Conservation (phyloP, 2,888 invertebrate genomes). For the Andrena trimmerana region DNA sequence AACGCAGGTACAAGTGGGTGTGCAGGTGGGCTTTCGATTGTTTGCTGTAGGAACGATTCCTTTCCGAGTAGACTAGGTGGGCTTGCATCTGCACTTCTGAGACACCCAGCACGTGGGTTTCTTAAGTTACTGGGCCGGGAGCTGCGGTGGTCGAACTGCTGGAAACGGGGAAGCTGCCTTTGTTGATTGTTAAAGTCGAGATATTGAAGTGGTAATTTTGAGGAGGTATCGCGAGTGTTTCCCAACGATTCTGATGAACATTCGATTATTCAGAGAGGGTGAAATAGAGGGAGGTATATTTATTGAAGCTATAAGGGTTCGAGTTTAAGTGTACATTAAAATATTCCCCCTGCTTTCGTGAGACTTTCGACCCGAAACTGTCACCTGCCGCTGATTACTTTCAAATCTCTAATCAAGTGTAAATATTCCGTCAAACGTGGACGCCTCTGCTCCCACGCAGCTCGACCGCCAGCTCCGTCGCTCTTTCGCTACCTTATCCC, state of each 20-base stretch:
- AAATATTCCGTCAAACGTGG: conserved; percentile 24
- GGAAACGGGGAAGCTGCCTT: neutral
- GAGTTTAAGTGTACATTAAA: neutral
- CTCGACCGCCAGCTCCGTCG: neutral
- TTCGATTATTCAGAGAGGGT: neutral
- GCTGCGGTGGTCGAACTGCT: neutral
- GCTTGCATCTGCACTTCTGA: neutral
- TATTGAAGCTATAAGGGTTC: neutral
- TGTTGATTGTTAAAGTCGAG: conserved; percentile 1
- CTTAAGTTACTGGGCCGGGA: neutral
- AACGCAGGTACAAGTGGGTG: neutral
- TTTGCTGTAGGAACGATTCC: neutral
- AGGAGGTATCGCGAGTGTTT: conserved; percentile 1
- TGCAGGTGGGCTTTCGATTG: neutral
- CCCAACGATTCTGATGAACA: neutral
- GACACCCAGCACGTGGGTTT: neutral
- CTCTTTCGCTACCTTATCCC: neutral
- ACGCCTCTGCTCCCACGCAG: neutral
- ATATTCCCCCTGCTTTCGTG: no score
- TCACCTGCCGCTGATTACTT: neutral
- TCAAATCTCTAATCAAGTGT: conserved; percentile 11
- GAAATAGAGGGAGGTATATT: no score
- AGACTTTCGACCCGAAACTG: no score
- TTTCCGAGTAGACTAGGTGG: neutral
- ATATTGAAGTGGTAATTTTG: neutral